Evolutionary conservation across 2,797 vertebrate genomes (phyloP).

Genomic region (Coreius guichenoti): DNA sequence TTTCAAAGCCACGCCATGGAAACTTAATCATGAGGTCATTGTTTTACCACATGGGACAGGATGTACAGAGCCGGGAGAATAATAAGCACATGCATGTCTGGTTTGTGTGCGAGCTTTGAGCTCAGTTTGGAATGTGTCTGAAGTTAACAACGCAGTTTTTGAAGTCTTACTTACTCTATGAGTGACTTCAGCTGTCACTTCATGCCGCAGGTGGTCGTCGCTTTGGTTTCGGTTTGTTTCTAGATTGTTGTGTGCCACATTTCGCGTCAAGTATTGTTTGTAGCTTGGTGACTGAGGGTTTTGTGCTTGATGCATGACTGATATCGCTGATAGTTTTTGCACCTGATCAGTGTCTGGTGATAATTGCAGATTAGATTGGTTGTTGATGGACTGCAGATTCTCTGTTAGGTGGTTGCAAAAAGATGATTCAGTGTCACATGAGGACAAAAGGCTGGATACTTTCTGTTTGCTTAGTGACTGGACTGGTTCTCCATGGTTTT

Average conservation of each 20-base stretch:
- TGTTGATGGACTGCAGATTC: not conserved
- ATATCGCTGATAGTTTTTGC: not conserved
- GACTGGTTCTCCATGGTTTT: not conserved
- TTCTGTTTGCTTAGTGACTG: slow-evolving; percentile 5
- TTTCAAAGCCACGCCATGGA: slow-evolving; percentile 58
- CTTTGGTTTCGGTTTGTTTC: slow-evolving; percentile 7
- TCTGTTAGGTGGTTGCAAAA: not conserved
- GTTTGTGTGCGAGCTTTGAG: slow-evolving; percentile 39
- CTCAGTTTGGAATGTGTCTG: slow-evolving; percentile 26
- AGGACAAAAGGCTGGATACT: not conserved
- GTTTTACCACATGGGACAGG: slow-evolving; percentile 43
- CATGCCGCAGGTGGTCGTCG: slow-evolving; percentile 13
- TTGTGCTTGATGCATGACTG: not conserved
- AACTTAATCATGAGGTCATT: slow-evolving; percentile 58
- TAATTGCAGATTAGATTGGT: not conserved
- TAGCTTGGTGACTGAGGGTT: not conserved
- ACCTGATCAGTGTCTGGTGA: slow-evolving; percentile 20
- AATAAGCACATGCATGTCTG: slow-evolving; percentile 40
- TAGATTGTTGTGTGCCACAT: not conserved
- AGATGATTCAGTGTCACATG: not conserved
- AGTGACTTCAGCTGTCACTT: slow-evolving; percentile 53
- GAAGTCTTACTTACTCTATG: slow-evolving; percentile 64
- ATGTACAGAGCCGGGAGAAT: slow-evolving; percentile 40
- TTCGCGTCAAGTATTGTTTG: not conserved
- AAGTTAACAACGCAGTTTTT: slow-evolving; percentile 36